These are phyloP conservation scores for Lateolabrax maculatus DNA, from an alignment of 2,797 vertebrate species.

Conservation along the genomic window DNA sequence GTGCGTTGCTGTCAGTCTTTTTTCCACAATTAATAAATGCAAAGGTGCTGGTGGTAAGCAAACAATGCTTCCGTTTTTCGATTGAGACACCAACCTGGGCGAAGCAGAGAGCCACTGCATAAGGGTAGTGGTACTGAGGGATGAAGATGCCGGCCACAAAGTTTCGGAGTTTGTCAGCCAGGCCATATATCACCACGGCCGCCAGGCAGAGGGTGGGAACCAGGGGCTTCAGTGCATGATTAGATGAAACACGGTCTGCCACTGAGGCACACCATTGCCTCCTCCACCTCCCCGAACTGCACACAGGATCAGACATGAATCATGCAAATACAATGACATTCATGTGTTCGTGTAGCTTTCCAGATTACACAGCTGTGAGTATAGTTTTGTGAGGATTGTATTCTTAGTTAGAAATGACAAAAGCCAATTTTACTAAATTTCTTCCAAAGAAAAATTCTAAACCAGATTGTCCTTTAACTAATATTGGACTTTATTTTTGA, in stretches of 20 bases:
- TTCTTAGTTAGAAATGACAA: neutral
- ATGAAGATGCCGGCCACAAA: constrained; percentile 84
- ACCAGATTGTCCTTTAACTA: neutral
- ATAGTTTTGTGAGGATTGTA: neutral
- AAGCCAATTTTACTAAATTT: neutral
- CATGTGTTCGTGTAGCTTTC: neutral
- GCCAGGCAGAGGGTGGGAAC: constrained; percentile 59
- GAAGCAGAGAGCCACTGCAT: constrained; percentile 79
- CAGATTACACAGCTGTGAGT: neutral
- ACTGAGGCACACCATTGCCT: constrained; percentile 34
- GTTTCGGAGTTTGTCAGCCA: constrained; percentile 77
- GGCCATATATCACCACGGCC: constrained; percentile 70
- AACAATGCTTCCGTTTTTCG: neutral
- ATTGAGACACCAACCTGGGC: constrained; percentile 79
- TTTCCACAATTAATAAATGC: neutral
- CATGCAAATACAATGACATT: neutral
- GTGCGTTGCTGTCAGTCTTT: neutral
- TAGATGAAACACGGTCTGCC: constrained; percentile 45
- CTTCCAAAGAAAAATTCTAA: neutral
- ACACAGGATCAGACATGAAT: constrained; percentile 12
- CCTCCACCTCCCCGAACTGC: constrained; percentile 59
- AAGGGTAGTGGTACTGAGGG: constrained; percentile 86
- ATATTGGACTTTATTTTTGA: neutral
- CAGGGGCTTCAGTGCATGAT: constrained; percentile 58
- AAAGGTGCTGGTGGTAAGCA: neutral